Conservation (phyloP, 2,797 vertebrate genomes). For the Columba guinea region DNA sequence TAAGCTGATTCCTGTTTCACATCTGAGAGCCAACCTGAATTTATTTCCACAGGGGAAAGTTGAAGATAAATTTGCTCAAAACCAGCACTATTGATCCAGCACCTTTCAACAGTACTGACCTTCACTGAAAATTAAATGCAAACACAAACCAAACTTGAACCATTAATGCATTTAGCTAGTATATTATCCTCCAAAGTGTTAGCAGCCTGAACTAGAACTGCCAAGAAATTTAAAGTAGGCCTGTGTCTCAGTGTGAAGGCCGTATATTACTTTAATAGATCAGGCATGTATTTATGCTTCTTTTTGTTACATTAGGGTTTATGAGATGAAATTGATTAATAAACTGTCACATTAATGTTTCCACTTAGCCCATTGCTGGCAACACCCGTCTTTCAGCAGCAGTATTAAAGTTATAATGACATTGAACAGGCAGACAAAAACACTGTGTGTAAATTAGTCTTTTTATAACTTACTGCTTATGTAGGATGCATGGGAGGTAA, state of each 20-base stretch:
- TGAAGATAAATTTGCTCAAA: not conserved
- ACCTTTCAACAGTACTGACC: not conserved
- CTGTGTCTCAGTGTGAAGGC: not conserved
- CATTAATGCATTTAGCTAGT: not conserved
- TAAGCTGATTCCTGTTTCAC: not conserved
- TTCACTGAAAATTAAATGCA: conserved; percentile 6
- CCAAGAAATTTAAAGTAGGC: not conserved
- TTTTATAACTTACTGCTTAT: not conserved
- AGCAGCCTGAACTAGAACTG: not conserved
- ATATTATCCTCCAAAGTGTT: not conserved
- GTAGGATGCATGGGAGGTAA: not conserved
- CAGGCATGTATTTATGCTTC: not conserved
- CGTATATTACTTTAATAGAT: not conserved
- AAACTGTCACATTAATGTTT: conserved; percentile 26
- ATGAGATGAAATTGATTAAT: conserved; percentile 17
- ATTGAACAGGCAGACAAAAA: not conserved
- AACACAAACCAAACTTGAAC: not conserved
- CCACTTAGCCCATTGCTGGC: not conserved
- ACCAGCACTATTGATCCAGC: not conserved
- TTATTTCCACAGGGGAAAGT: rapidly evolving
- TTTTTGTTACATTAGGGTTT: conserved; percentile 11
- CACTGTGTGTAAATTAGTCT: not conserved
- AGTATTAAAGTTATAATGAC: conserved; percentile 2
- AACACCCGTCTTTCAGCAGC: not conserved
- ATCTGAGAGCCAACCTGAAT: not conserved